These are phyloP conservation scores for Notodonta dromedarius DNA, from an alignment of 2,888 invertebrate species.

Conservation along the genomic window DNA sequence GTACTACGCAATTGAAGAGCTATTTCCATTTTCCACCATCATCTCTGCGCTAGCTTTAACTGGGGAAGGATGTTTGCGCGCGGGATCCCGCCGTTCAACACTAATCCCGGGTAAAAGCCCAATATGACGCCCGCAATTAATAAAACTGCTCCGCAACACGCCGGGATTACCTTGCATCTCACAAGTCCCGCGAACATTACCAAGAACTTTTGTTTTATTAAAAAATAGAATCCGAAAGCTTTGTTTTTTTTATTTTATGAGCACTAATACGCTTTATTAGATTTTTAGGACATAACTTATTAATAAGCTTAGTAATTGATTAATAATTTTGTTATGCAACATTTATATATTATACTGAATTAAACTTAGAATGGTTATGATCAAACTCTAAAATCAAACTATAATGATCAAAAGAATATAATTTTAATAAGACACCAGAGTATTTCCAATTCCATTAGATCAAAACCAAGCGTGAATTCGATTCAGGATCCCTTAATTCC, in stretches of 20 bases:
- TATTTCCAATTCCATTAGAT: slow-evolving; percentile 12
- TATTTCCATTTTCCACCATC: slow-evolving; percentile 7
- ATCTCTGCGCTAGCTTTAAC: slow-evolving; percentile 3
- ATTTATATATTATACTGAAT: no score
- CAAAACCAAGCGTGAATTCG: slow-evolving; percentile 18
- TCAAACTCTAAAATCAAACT: no score
- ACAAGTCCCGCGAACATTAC: slow-evolving; percentile 11
- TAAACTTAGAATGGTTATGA: no score
- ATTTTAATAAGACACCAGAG: neutral
- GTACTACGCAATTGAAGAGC: neutral
- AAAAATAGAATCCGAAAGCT: neutral
- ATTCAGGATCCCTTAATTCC: slow-evolving; percentile 22
- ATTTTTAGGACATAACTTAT: neutral
- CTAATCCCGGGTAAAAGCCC: slow-evolving; percentile 28
- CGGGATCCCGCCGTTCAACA: slow-evolving; percentile 20
- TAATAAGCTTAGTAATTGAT: no score
- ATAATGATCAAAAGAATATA: no score
- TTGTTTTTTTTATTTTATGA: neutral
- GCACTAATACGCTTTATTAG: neutral
- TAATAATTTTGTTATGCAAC: no score
- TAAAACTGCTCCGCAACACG: slow-evolving; percentile 21
- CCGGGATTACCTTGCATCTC: slow-evolving; percentile 18
- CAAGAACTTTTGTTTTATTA: slow-evolving; percentile 14
- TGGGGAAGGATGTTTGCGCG: slow-evolving; percentile 26
- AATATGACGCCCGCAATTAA: slow-evolving; percentile 31